A percentile compares a stretch with the other conserved stretches of the same genome.
Evolutionary conservation across 2,888 invertebrate species (phyloP).

Genomic region (Tetramorium bicarinatum): DNA sequence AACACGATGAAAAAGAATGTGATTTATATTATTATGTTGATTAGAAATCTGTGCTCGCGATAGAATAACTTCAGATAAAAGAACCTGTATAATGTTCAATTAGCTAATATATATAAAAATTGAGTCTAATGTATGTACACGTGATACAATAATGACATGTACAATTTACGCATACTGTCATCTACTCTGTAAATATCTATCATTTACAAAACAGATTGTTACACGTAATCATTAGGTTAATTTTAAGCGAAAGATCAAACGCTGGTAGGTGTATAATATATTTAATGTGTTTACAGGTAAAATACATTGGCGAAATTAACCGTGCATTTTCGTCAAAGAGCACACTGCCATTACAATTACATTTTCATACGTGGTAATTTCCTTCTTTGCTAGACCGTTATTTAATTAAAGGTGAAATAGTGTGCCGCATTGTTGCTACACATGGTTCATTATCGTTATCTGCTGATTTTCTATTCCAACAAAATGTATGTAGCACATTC

Average conservation of each 20-base stretch:
- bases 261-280: slow-evolving; percentile 2
- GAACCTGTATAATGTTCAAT: not conserved
- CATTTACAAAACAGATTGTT: slow-evolving; percentile 11
- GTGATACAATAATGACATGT: not conserved
- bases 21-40: not conserved
- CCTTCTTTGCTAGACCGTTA: not conserved
- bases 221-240: slow-evolving; percentile 11
- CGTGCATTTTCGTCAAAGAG: slow-evolving; percentile 20
- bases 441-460: slow-evolving; percentile 23
- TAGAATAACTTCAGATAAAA: not conserved
- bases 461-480: slow-evolving; percentile 6
- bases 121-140: not conserved
- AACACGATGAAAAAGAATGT: not conserved
- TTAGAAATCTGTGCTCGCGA: not conserved
- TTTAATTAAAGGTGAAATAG: slow-evolving; percentile 19
- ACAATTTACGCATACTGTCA: not conserved
- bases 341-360: slow-evolving; percentile 14
- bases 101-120: slow-evolving; percentile 9
- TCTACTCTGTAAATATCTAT: not conserved
- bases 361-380: slow-evolving; percentile 10
- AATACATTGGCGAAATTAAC: slow-evolving; percentile 2
- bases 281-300: slow-evolving; percentile 9
- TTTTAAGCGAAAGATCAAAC: slow-evolving; percentile 31
- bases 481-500: not conserved
- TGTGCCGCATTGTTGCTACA: not conserved